Base-by-base conservation (phyloP, 92 coral and sea anemone genomes). In the Epizoanthus illoricatus region DNA sequence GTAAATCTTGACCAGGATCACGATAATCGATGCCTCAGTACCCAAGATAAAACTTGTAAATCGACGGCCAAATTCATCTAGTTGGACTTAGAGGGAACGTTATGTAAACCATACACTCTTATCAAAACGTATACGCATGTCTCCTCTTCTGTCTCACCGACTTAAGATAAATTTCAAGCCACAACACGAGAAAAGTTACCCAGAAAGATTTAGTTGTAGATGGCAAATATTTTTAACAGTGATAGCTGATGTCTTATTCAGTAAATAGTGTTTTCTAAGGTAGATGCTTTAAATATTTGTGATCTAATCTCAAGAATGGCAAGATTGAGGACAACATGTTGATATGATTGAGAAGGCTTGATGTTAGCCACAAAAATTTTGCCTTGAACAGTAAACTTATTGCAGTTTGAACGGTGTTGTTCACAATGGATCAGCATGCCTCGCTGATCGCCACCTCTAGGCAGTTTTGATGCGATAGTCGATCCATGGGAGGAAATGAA, bases 221-320 rank as follows among this genome's bases (percentile, higher is more conserved):
- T 42, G 19, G 42, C 15, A 75, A 58, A 75, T 36, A 6, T 59
- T 76, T 76, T 56, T 21, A 56, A 41, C 42, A 20, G 49, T 18
- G 43, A 60, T 36, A 63, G 71, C 33, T 19, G 71, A 19, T 63
- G 71, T 43, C 71, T 63, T 21, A 41, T 45, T 62, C 71, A 20
- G 71, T 63, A 41, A 42, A 63, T 21, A 10, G 41, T 42, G 82
- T 62, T 78, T 64, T 63, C 15, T 5, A 71, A 75, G 65, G 71
- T 64, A 42, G 47, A 64, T 64, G 72, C 43, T 64, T 78, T 78
- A 59, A 78, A 78, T 78, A 78, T 78, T 43, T 78, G 67, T 78
- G 71, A 78, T 78, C 82, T 78, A 78, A 78, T 78, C 82, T 78
- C 41, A 64, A 55, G 65, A 78, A 78, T 78, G 71, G 61, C 82